phyloP scores from a whole-genome alignment of 2,797 vertebrate genomes.

The Babyrousa celebensis region DNA sequence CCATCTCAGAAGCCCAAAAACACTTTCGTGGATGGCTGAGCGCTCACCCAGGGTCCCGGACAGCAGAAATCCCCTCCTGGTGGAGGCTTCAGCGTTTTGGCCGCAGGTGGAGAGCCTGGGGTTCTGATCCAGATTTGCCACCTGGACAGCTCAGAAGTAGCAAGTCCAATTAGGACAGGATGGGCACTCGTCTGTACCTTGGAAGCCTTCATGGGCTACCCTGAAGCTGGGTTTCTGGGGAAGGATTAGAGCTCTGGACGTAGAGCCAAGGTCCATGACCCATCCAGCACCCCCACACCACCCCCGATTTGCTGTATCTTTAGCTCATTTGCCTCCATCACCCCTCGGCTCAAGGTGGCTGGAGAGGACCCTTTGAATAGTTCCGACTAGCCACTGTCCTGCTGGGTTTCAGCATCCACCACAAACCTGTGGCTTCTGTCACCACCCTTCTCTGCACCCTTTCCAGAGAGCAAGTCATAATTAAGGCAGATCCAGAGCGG shows the following conservation, averaged over 20 bases:
- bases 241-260: not conserved
- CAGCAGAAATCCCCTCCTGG: not conserved
- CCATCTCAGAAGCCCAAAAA: not conserved
- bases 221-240: not conserved
- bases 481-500: rapidly evolving
- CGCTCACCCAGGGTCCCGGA: rapidly evolving
- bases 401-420: rapidly evolving
- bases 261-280: not conserved
- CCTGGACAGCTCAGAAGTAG: not conserved
- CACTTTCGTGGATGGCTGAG: rapidly evolving
- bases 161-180: not conserved
- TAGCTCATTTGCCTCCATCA: rapidly evolving
- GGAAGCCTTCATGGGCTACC: not conserved
- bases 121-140: no score
- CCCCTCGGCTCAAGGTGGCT: not conserved
- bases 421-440: rapidly evolving
- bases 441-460: rapidly evolving
- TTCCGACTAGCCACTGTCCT: rapidly evolving
- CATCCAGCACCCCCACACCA: no score
- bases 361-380: rapidly evolving
- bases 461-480: rapidly evolving
- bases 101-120: rapidly evolving
- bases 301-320: rapidly evolving
- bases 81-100: not conserved
- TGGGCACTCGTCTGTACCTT: not conserved